These are phyloP conservation scores for Corbicula japonica DNA, from an alignment of 2,888 invertebrate genomes.

Conservation along the genomic window DNA sequence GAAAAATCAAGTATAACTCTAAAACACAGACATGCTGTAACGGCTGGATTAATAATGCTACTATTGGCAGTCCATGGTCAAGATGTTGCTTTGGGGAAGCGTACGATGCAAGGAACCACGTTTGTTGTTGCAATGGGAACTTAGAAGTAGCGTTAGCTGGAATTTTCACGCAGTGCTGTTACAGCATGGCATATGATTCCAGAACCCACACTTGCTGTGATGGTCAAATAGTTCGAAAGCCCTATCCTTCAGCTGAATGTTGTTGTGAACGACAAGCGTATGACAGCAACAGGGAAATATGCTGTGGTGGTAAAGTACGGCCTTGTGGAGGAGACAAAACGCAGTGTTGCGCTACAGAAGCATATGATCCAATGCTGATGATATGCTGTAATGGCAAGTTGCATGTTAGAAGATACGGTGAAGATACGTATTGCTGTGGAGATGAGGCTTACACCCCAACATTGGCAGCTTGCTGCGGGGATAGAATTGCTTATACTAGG, in stretches of 20 bases:
- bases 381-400: conserved; percentile 55
- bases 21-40: conserved; percentile 47
- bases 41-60: conserved; percentile 46
- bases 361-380: conserved; percentile 47
- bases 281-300: conserved; percentile 53
- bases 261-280: conserved; percentile 57
- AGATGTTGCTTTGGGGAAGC: conserved; percentile 51
- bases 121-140: conserved; percentile 55
- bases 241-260: conserved; percentile 53
- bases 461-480: conserved; percentile 54
- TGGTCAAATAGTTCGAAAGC: conserved; percentile 48
- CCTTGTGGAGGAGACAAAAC: conserved; percentile 37
- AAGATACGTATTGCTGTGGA: conserved; percentile 55
- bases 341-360: conserved; percentile 47
- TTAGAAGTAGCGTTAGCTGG: conserved; percentile 49
- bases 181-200: conserved; percentile 48
- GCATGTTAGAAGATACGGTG: conserved; percentile 41
- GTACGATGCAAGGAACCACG: conserved; percentile 43
- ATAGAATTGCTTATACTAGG: conserved; percentile 49
- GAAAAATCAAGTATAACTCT: conserved; percentile 19
- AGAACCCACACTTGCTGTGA: conserved; percentile 50
- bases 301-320: conserved; percentile 48
- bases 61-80: conserved; percentile 14
- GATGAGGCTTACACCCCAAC: conserved; percentile 43
- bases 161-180: conserved; percentile 55